phyloP scores from a whole-genome alignment of 2,113 vertebrate species.

The Pionites leucogaster region DNA sequence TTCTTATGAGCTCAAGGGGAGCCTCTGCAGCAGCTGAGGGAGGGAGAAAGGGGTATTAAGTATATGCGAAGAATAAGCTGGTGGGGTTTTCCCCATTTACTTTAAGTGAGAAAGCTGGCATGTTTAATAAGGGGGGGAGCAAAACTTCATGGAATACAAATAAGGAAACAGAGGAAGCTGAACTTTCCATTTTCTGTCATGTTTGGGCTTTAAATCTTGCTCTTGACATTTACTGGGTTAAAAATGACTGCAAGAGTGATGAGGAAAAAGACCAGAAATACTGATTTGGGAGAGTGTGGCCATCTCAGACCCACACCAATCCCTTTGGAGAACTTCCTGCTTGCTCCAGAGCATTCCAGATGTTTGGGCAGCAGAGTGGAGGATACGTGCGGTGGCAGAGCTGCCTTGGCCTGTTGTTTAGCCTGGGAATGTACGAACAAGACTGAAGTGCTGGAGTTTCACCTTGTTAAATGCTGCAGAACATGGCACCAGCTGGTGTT shows the following conservation, averaged over 20 bases:
- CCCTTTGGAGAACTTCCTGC: neutral
- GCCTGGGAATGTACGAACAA: neutral
- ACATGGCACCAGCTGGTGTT: constrained; percentile 30
- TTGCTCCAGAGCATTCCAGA: neutral
- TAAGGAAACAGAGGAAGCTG: neutral
- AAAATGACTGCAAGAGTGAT: neutral
- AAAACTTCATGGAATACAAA: neutral
- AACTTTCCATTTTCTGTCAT: neutral
- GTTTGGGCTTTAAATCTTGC: neutral
- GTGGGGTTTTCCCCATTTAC: neutral
- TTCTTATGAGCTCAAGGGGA: neutral
- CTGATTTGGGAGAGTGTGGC: neutral
- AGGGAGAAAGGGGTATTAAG: neutral
- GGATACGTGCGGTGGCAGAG: neutral
- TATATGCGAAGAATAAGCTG: neutral
- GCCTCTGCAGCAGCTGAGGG: neutral
- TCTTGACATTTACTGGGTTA: neutral
- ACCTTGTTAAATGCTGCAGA: constrained; percentile 28
- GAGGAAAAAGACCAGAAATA: neutral
- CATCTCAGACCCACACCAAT: neutral
- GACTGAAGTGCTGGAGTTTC: neutral
- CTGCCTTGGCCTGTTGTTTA: neutral
- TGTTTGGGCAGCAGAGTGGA: neutral
- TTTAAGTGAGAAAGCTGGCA: neutral
- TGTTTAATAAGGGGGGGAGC: neutral